Evolutionary conservation across 2,797 vertebrate species (phyloP), one percentile per base, ranked within the genome.

Genomic region (Platalea minor): DNA sequence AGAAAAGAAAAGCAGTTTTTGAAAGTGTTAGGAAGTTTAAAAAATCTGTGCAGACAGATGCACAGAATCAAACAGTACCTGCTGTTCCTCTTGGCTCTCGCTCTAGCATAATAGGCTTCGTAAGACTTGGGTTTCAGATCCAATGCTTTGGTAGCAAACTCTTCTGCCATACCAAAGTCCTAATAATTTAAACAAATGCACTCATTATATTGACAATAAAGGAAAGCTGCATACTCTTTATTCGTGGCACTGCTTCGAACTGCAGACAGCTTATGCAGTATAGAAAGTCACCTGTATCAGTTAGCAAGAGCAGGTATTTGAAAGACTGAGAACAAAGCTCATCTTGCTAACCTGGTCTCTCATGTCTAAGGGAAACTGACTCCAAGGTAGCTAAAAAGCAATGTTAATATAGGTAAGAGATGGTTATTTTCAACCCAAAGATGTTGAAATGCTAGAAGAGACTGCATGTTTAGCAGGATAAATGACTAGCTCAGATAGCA

Each of bases 101-200:
- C 99, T n/a, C 99, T 98, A 29, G 99, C 99, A 6, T 99, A 99
- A 97, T 99, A 99, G 23, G 99, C 99, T 98, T 99, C 99, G 0
- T 99, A 99, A 78, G 99, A 99, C 96, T 99, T 99, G 67, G 99
- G 99, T 97, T 99, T 99, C 98, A 99, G 97, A 97, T 99, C 99
- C 89, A 99, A 93, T 14, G 99, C 99, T 98, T 99, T 99, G 85
- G 99, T 99, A 91, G 99, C 99, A 98, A 99, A 99, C 96, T 99
- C 99, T 93, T 99, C 99, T 54, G 99, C 99, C 99, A 99, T 98
- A 69, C 99, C 99, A 67, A 99, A 99, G 97, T 99, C 99, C 99
- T 99, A 57, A 5, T 5, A 48, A 63, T 48, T 39, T 37, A 92
- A 92, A n/a, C 21, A 88, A 25, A 77, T 2, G 7, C 1, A 9